phyloP scores from a whole-genome alignment of 2,888 invertebrate genomes.

The Epirrita christyi region DNA sequence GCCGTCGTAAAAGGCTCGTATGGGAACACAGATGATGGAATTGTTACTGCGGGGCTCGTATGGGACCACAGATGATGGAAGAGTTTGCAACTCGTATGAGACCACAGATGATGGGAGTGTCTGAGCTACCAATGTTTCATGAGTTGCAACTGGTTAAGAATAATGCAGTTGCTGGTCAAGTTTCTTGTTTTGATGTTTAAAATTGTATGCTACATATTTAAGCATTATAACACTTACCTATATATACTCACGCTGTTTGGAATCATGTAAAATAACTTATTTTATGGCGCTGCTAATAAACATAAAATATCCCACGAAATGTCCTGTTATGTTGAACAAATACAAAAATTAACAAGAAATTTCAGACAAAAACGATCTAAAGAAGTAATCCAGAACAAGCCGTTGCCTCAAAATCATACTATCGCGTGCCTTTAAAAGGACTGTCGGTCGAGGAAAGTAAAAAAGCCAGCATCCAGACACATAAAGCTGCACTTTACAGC shows the following conservation, averaged over 20 bases:
- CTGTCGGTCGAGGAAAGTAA: constrained; percentile 49
- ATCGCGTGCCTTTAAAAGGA: constrained; percentile 49
- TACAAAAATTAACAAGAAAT: too few relatives aligned
- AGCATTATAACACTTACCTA: too few relatives aligned
- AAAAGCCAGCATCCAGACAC: constrained; percentile 59
- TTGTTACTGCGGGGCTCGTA: constrained; percentile 33
- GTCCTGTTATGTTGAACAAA: too few relatives aligned
- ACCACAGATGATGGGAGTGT: not conserved
- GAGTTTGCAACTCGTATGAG: constrained; percentile 1
- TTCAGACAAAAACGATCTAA: not conserved
- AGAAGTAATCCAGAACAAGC: not conserved
- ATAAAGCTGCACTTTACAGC: constrained; percentile 70
- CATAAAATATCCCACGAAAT: too few relatives aligned
- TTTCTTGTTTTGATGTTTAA: too few relatives aligned
- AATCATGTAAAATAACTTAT: too few relatives aligned
- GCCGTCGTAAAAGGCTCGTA: constrained; percentile 62
- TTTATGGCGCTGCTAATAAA: too few relatives aligned
- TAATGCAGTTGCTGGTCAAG: not conserved
- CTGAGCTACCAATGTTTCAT: not conserved
- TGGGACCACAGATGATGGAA: constrained; percentile 13
- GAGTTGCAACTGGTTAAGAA: constrained; percentile 16
- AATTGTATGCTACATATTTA: too few relatives aligned
- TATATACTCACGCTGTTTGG: too few relatives aligned
- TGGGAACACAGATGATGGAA: constrained; percentile 13
- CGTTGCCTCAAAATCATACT: constrained; percentile 49